Percentiles rank a stretch among this genome's conserved stretches.
phyloP scores from a whole-genome alignment of 1,140 invertebrate genomes.

The Magallana ariakensis region DNA sequence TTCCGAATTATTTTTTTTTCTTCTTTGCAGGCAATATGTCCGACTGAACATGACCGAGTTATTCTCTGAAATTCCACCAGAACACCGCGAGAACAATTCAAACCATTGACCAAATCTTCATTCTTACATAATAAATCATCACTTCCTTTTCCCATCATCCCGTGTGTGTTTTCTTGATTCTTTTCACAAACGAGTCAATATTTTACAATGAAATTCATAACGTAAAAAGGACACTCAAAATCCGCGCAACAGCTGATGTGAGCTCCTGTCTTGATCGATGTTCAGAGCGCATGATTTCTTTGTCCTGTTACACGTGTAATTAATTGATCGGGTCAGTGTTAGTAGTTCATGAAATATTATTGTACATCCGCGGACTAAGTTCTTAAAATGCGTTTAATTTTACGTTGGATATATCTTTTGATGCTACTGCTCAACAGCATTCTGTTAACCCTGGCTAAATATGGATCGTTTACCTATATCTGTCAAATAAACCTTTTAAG shows the following conservation, averaged over 20 bases:
- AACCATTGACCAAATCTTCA: neutral
- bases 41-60: conserved; percentile 65
- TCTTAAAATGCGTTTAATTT: neutral
- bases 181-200: too few relatives aligned
- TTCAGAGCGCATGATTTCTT: neutral
- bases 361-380: too few relatives aligned
- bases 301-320: neutral
- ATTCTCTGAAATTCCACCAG: conserved; percentile 59
- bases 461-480: conserved; percentile 41
- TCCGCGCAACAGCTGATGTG: conserved; percentile 14
- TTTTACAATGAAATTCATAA: too few relatives aligned
- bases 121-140: too few relatives aligned
- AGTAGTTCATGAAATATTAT: too few relatives aligned
- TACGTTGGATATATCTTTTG: neutral
- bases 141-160: too few relatives aligned
- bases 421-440: neutral
- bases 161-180: too few relatives aligned
- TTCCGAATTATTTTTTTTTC: conserved; percentile 15
- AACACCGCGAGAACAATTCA: neutral
- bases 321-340: neutral
- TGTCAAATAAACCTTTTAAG: conserved; percentile 21
- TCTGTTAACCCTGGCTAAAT: neutral
- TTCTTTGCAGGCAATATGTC: conserved; percentile 65
- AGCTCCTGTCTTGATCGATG: neutral
- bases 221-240: neutral